Base-by-base conservation (phyloP, 1,140 invertebrate species). In the Phymorhynchus buccinoides region DNA sequence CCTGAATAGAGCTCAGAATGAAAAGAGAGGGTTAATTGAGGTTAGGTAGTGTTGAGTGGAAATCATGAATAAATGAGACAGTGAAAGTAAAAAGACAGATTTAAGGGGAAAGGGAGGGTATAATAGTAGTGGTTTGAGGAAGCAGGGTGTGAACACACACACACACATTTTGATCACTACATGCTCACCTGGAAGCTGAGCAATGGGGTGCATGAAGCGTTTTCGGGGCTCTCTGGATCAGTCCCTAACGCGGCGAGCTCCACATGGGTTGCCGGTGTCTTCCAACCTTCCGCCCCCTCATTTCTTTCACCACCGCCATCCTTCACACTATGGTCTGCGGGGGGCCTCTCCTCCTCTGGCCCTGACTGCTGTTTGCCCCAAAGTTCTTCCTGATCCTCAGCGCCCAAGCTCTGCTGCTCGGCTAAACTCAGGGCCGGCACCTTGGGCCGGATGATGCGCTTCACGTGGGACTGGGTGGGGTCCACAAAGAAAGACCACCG, bases 401-500 rank as follows among this genome's bases (percentile, higher is more conserved):
- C 62, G n/a, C 84, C 30, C 30, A 62, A n/a, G 37, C 18, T 12
- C 12, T 52, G 12, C 56, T 62, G 56, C 22, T 3, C 12, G 22
- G 56, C 6, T 14, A 27, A 62, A 27, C 14, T 62, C 56, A 9
- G 7, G 1, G 4, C 30, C 9, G 37, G 80, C 30, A 81, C 27
- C 18, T 39, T 16, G 39, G 66, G 81, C 6, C 81, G 81, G 6
- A 30, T 12, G 27, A 71, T 16, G 3, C 81, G 66, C 81, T 89
- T 86, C 16, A 89, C 87, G 3, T 86, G 86, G n/a, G 90, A 87
- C 32, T 88, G 88, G 30, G 92, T 88, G 82, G 93, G 88, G 32
- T 90, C 93, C 84, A 93, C 89, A 56, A 93, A 80, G 85, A 93
- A 93, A n/a, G 91, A 93, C 92, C 93, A 93, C 2, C 85, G 86